Base-by-base conservation (phyloP, 2,797 vertebrate genomes). In the Ptychadena robeensis region DNA sequence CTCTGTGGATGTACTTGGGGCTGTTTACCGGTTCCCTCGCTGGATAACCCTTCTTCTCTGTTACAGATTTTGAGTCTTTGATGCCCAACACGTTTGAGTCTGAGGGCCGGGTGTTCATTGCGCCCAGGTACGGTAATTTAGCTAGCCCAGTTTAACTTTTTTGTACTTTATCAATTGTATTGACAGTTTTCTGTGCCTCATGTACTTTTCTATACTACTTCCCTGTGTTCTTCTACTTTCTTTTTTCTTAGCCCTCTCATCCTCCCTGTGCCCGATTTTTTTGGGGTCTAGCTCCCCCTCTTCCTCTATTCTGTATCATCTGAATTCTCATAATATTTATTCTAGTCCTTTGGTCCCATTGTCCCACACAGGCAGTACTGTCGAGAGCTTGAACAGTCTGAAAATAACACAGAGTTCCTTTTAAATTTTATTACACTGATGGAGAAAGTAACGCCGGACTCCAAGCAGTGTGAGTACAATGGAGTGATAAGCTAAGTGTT, bases 61-160 rank as follows among this genome's bases (percentile, higher is more conserved):
- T 99, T 99, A 96, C 98, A 99, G 97, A 99, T 98, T 99, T 99
- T 99, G 98, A 99, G 93, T 98, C 96, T 94, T 96, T 99, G 95
- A 97, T 99, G 96, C 97, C 97, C 95, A 95, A 96, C 96, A 98
- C 94, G 95, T 99, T 99, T 98, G 98, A 99, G 93, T 97, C 97
- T 93, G 97, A 98, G 95, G 98, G 98, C 95, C 98, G 97, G 96
- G 97, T 99, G 90, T 98, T 99, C 96, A 97, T 99, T 96, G 98
- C 98, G 92, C 97, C 98, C 95, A 99, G 98, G 98, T 99, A 84
- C 15, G 15, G 44, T 73, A 98, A 96, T 95, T 94, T 88, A 95
- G 37, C 37, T n/a, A 18, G 1, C 18, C 14, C 27, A 22, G 6
- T 66, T 14, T 18, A 38, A 11, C 27, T 31, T 10, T 1, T 14